Evolutionary conservation across 2,797 vertebrate species (phyloP).

Genomic region (Enteromius radiatus): DNA sequence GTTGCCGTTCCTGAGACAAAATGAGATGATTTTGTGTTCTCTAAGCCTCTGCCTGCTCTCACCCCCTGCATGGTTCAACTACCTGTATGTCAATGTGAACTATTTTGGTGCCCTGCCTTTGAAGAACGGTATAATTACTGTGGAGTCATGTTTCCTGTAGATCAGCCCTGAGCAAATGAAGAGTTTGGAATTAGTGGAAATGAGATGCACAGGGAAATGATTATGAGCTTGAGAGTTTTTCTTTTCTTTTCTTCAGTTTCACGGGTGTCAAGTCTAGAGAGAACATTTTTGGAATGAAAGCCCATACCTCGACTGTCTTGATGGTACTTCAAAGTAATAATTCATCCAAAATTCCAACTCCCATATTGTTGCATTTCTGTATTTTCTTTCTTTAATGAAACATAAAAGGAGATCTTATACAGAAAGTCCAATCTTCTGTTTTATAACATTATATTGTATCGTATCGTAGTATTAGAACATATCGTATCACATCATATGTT

Average conservation of each 20-base stretch:
- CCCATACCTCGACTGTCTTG: background rate
- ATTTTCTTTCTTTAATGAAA: background rate
- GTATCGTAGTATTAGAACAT: too few species aligned
- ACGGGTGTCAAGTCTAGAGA: background rate
- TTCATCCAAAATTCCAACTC: background rate
- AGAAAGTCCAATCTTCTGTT: background rate
- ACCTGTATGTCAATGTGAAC: constrained; percentile 23
- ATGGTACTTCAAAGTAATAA: constrained; percentile 8
- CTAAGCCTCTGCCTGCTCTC: constrained; percentile 21
- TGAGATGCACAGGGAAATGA: constrained; percentile 38
- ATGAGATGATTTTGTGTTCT: constrained; percentile 51
- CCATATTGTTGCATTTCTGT: background rate
- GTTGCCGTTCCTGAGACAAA: constrained; percentile 50
- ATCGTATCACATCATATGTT: too few species aligned
- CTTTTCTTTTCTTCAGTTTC: background rate
- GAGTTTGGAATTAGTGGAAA: constrained; percentile 23
- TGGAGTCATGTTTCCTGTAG: constrained; percentile 43
- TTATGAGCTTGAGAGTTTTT: background rate
- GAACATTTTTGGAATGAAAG: constrained; percentile 6
- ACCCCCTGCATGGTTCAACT: constrained; percentile 43
- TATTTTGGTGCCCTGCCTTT: constrained; percentile 42
- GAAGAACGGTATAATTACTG: constrained; percentile 46
- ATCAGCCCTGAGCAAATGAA: constrained; percentile 34
- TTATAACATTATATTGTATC: too few species aligned
- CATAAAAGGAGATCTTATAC: background rate